These are phyloP conservation scores for Carettochelys insculpta DNA, from an alignment of 2,113 vertebrate species.

Conservation along the genomic window DNA sequence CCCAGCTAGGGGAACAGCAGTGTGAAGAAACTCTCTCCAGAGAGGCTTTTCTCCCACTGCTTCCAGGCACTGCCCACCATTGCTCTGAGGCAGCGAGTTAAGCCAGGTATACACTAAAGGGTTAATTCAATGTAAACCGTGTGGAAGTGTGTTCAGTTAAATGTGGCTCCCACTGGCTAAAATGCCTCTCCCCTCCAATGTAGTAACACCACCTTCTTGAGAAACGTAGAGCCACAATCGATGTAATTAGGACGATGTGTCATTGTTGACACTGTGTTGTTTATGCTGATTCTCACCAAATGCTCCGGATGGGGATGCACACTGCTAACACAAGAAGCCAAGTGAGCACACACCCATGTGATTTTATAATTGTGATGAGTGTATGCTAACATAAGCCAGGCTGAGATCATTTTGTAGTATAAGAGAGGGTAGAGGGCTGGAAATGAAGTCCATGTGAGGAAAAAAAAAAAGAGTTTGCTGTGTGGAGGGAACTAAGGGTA, in stretches of 20 bases:
- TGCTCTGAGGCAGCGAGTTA: neutral
- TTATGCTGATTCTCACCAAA: neutral
- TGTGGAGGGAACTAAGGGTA: neutral
- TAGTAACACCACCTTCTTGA: neutral
- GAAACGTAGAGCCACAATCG: neutral
- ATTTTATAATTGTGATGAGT: neutral
- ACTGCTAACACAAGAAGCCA: neutral
- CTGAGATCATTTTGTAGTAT: neutral
- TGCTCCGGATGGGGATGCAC: neutral
- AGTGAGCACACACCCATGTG: neutral
- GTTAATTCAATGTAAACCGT: neutral
- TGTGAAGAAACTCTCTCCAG: too few species aligned
- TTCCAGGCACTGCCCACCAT: too few species aligned
- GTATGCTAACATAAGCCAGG: neutral
- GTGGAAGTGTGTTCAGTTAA: neutral
- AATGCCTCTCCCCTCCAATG: neutral
- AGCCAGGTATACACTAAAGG: neutral
- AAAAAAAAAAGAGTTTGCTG: neutral
- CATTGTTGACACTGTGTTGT: neutral
- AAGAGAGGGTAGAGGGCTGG: neutral
- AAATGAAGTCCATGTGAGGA: neutral
- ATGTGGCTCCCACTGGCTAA: neutral
- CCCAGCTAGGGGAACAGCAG: too few species aligned
- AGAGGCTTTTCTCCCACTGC: too few species aligned
- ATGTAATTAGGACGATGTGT: neutral